A percentile compares a stretch with the other conserved stretches of the same genome.
Conservation (phyloP, 2,888 invertebrate genomes). For the Metallyticus violacea region DNA sequence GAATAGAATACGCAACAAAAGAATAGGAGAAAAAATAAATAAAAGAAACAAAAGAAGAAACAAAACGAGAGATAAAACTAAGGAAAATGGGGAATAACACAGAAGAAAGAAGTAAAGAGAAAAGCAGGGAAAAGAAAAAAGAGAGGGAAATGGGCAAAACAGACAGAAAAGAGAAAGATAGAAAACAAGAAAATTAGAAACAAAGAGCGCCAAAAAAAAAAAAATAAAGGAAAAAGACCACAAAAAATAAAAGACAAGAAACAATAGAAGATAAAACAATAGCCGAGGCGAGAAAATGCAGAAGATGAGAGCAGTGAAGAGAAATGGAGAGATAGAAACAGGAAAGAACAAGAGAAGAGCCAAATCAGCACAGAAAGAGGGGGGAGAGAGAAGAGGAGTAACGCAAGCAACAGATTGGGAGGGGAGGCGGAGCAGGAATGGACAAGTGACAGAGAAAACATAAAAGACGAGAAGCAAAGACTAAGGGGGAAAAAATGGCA, state of each 20-base stretch:
- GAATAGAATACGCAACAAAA: background rate
- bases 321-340: background rate
- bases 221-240: background rate
- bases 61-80: background rate
- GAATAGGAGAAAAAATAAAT: background rate
- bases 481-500: background rate
- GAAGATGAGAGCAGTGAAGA: background rate
- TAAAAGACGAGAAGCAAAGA: background rate
- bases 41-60: background rate
- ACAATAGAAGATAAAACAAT: too few species aligned
- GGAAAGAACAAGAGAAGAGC: background rate
- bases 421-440: background rate
- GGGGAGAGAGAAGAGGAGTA: too few species aligned
- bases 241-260: background rate
- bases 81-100: background rate
- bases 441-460: background rate
- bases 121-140: background rate
- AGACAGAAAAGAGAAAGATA: background rate
- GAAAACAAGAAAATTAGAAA: background rate
- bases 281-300: background rate
- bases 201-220: background rate
- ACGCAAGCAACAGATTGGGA: too few species aligned
- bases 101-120: background rate
- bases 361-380: too few species aligned
- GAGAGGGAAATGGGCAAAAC: background rate